Conservation (phyloP, 2,113 vertebrate genomes). For the Entomyzon cyanotis region DNA sequence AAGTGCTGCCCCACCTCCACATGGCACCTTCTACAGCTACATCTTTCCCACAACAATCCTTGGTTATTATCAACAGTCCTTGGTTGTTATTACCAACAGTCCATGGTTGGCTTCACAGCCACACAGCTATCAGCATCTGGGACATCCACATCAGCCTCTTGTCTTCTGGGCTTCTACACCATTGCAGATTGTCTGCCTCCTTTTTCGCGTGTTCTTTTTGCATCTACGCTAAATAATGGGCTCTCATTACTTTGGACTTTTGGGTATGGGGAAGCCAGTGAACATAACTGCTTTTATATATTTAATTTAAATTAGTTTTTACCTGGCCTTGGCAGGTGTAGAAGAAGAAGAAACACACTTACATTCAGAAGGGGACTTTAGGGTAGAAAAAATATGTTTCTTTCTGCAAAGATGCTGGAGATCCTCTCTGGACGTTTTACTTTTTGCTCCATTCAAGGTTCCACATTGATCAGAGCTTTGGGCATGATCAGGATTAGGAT, state of each 20-base stretch:
- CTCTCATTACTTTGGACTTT: background rate
- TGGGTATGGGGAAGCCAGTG: background rate
- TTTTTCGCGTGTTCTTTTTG: background rate
- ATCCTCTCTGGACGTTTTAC: background rate
- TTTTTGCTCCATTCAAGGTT: background rate
- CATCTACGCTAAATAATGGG: background rate
- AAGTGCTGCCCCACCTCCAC: background rate
- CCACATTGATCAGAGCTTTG: background rate
- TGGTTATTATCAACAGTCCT: background rate
- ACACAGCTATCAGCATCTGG: fast-evolving
- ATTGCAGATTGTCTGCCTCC: background rate
- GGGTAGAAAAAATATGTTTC: background rate
- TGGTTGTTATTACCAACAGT: background rate
- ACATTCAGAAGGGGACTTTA: background rate
- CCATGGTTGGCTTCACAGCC: background rate
- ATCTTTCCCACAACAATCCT: background rate
- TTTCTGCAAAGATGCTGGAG: background rate
- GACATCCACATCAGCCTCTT: background rate
- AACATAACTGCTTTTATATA: background rate
- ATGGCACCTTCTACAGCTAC: background rate
- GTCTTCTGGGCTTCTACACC: background rate
- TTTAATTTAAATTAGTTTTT: background rate
- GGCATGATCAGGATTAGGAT: background rate
- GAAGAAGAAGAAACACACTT: background rate
- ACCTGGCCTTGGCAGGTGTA: background rate